Evolutionary conservation across 1,140 invertebrate species (phyloP).

Genomic region (Pseudomyrmex cubaensis): DNA sequence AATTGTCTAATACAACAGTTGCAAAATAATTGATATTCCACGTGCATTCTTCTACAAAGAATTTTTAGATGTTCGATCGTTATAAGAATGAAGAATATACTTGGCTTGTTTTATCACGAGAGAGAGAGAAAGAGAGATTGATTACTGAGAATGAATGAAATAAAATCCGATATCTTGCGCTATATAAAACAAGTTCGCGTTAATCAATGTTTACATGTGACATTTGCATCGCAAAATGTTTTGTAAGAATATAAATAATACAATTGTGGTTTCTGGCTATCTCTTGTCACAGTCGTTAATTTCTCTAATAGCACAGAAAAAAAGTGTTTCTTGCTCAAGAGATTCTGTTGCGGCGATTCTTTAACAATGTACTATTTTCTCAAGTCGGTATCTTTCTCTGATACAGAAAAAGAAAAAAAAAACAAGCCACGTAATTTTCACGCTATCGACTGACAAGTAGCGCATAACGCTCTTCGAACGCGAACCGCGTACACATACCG

Average conservation of each 20-base stretch:
- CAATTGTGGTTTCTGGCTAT: too few species aligned
- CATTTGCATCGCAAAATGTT: background rate
- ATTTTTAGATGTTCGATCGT: too few species aligned
- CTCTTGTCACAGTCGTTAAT: background rate
- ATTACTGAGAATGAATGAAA: too few species aligned
- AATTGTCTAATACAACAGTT: background rate
- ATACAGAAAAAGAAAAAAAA: slow-evolving; percentile 9
- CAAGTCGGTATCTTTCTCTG: background rate
- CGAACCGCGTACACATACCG: background rate
- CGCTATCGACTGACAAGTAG: slow-evolving; percentile 46
- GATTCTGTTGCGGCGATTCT: background rate
- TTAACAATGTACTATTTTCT: slow-evolving; percentile 24
- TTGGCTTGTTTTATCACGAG: background rate
- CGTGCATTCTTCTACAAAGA: too few species aligned
- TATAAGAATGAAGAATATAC: too few species aligned
- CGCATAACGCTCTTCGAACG: slow-evolving; percentile 25
- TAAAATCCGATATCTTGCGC: too few species aligned
- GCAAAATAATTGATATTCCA: background rate
- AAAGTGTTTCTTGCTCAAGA: background rate
- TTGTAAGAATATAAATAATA: background rate
- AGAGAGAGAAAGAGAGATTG: too few species aligned
- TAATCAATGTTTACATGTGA: background rate
- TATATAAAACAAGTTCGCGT: too few species aligned
- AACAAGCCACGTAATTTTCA: slow-evolving; percentile 44
- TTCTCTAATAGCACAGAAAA: slow-evolving; percentile 1